Conservation (phyloP, 2,113 vertebrate genomes). For the Arvicanthis niloticus region DNA sequence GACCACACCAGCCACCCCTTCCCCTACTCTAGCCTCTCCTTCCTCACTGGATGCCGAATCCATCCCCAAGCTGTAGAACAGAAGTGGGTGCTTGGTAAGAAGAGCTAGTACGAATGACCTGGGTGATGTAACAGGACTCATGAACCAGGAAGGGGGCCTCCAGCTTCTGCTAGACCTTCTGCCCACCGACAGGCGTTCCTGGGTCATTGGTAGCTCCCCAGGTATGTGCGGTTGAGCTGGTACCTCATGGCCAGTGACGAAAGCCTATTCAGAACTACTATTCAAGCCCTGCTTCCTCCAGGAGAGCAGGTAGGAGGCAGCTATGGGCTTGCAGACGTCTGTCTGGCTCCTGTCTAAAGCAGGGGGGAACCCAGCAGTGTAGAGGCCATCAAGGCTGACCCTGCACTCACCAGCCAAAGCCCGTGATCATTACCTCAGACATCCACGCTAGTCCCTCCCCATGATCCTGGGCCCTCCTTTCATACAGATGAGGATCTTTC, state of each 20-base stretch:
- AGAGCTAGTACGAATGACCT: accelerated
- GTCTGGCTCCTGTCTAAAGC: not conserved
- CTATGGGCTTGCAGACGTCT: accelerated
- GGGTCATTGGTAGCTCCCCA: accelerated
- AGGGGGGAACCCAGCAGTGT: no score
- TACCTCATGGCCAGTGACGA: accelerated
- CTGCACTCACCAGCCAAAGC: accelerated
- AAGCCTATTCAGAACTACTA: accelerated
- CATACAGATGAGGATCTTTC: not conserved
- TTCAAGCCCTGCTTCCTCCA: accelerated
- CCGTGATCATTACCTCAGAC: not conserved
- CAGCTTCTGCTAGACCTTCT: accelerated
- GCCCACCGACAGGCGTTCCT: not conserved
- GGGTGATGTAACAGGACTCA: accelerated
- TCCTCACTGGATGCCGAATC: accelerated
- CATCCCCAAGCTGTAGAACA: accelerated
- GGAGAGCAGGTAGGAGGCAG: accelerated
- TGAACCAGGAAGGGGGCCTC: accelerated
- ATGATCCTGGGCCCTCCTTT: no score
- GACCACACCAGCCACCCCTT: no score
- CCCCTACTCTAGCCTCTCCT: accelerated
- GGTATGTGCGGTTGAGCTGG: accelerated
- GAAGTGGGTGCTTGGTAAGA: not conserved
- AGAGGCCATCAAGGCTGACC: not conserved
- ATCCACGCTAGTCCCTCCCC: accelerated